Base-by-base conservation (phyloP, 2,888 invertebrate species). In the Meteorus cinctellus region DNA sequence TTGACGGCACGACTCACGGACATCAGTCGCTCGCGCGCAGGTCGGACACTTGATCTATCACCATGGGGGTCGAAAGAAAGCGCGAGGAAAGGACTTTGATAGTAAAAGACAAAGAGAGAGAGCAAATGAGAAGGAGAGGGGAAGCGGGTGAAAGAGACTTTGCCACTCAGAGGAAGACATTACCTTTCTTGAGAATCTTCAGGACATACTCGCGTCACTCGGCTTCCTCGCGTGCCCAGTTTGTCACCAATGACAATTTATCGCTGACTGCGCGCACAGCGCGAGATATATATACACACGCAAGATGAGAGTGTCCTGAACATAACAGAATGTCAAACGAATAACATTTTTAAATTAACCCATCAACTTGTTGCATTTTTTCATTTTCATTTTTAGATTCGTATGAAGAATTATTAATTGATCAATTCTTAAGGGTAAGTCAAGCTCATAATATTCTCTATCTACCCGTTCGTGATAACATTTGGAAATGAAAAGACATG, bases 191-290 rank as follows among this genome's bases (percentile, higher is more conserved):
- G 75, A 75, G 48, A 70, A 51, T 34, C 75, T 51, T 65, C 68
- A 62, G 62, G 31, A 31, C 29, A 62, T 62, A 62, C 48, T 59
- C 62, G 41, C 12, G 59, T 36, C 55, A 55, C 55, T 75, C 63
- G 62, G 65, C 69, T 81, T 79, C 75, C 78, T 81, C 80, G 81
- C 81, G 81, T 83, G 82, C 81, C 82, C 82, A 80, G 83, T 84
- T 84, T 84, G 83, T 83, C 84, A 84, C 80, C 82, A 82, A 83
- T 82, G 83, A 84, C 83, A 82, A 84, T 84, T 83, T 83, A 84
- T 83, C 78, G 81, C 81, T 74, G 78, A 59, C 75, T 59, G 77
- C 12, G 48, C 29, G 68, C 24, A 12, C 19, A 27, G 29, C 14
- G 29, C 14, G n/a, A 55, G 55, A 14, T 68, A 31, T 68, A 55